Conservation (phyloP, 2,888 invertebrate genomes). For the Hyposoter didymator region DNA sequence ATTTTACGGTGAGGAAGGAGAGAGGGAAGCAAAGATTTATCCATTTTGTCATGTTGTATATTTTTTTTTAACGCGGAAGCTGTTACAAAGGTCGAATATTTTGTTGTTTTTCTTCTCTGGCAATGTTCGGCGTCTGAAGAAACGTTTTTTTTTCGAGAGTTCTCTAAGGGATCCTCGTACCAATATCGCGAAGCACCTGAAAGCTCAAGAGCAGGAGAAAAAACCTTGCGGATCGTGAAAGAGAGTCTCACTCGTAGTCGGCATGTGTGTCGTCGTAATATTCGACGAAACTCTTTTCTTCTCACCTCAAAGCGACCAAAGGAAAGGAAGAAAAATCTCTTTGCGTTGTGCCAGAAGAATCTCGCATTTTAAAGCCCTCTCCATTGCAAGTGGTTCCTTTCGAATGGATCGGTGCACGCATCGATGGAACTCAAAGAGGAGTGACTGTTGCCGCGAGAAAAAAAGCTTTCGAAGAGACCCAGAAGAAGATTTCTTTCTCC, state of each 20-base stretch:
- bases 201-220: neutral
- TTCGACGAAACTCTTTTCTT: slow-evolving; percentile 4
- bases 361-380: slow-evolving; percentile 4
- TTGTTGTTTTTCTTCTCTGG: neutral
- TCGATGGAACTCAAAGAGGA: slow-evolving; percentile 33
- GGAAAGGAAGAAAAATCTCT: neutral
- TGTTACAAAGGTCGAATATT: slow-evolving; percentile 17
- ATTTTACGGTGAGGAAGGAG: slow-evolving; percentile 27
- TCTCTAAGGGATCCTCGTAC: neutral
- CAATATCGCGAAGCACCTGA: neutral
- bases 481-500: slow-evolving; percentile 2
- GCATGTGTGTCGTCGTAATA: slow-evolving; percentile 27
- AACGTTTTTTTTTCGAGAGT: neutral
- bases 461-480: neutral
- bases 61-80: neutral
- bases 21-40: slow-evolving; percentile 16
- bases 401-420: slow-evolving; percentile 7
- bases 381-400: slow-evolving; percentile 8
- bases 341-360: neutral
- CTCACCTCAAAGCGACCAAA: slow-evolving; percentile 22
- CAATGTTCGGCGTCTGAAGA: slow-evolving; percentile 40
- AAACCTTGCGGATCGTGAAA: neutral
- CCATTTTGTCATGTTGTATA: slow-evolving; percentile 26
- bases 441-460: slow-evolving; percentile 13
- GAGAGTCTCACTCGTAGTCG: slow-evolving; percentile 6